Evolutionary conservation across 2,888 invertebrate genomes (phyloP).

Genomic region (Bedellia somnulentella): DNA sequence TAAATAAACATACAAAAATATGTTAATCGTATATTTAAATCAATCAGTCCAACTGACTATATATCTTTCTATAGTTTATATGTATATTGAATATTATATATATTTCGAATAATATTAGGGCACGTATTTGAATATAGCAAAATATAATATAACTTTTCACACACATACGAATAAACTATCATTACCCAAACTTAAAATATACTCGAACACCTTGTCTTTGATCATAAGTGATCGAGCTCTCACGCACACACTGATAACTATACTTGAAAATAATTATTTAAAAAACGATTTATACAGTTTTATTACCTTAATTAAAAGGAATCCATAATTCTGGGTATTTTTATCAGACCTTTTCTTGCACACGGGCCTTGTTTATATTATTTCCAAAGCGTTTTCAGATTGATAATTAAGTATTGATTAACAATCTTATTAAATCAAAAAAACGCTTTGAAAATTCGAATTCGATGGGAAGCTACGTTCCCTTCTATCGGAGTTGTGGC

Average conservation of each 20-base stretch:
- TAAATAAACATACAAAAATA: conserved; percentile 9
- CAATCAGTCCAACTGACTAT: conserved; percentile 12
- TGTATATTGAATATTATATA: conserved; percentile 13
- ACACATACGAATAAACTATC: conserved; percentile 9
- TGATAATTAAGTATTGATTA: too few relatives aligned
- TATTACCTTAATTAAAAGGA: conserved; percentile 21
- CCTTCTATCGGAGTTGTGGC: background rate
- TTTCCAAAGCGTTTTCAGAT: conserved; percentile 21
- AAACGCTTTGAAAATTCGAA: conserved; percentile 19
- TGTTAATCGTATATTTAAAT: conserved; percentile 14
- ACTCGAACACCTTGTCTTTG: too few relatives aligned
- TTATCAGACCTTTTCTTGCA: conserved; percentile 3
- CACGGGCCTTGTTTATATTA: conserved; percentile 1
- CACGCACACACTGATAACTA: conserved; percentile 10
- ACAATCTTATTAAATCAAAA: too few relatives aligned
- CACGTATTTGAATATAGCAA: conserved; percentile 20
- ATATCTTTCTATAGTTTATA: conserved; percentile 8
- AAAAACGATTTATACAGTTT: conserved; percentile 1
- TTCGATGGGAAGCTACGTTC: conserved; percentile 6
- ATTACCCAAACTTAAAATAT: conserved; percentile 3
- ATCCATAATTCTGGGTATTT: conserved; percentile 23
- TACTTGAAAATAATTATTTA: conserved; percentile 13
- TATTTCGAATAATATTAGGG: conserved; percentile 15
- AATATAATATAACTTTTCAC: conserved; percentile 20
- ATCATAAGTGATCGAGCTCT: conserved; percentile 2